Percentiles rank a stretch among this genome's conserved stretches.
phyloP scores from a whole-genome alignment of 2,113 vertebrate genomes.

The Paralichthys olivaceus region DNA sequence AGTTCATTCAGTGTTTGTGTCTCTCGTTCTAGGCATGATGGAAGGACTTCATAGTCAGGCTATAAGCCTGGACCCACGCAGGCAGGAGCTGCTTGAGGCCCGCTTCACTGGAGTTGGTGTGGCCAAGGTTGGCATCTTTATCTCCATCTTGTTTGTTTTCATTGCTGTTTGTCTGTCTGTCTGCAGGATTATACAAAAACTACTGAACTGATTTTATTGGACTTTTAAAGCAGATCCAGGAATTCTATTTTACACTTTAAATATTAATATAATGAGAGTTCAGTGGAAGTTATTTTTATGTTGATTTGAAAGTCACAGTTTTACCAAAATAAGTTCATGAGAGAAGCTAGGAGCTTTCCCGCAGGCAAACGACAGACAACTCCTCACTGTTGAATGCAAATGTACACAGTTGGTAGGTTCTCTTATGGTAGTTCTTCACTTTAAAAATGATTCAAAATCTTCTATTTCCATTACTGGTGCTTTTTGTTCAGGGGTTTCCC shows the following conservation, averaged over 20 bases:
- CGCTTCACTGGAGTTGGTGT: slow-evolving; percentile 94
- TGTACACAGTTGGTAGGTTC: neutral
- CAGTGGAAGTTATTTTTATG: neutral
- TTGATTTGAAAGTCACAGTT: neutral
- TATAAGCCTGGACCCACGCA: slow-evolving; percentile 90
- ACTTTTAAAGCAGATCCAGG: neutral
- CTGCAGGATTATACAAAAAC: neutral
- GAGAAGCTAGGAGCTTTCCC: neutral
- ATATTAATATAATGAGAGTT: neutral
- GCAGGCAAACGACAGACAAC: neutral
- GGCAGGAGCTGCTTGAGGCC: slow-evolving; percentile 94
- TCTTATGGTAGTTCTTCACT: too few species aligned
- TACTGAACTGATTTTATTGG: too few species aligned
- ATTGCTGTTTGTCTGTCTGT: neutral
- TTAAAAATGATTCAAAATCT: neutral
- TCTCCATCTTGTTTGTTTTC: neutral
- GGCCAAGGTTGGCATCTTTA: slow-evolving; percentile 86
- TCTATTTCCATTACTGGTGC: neutral
- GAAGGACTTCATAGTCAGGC: slow-evolving; percentile 91
- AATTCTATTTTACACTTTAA: neutral
- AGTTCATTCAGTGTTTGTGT: slow-evolving; percentile 27
- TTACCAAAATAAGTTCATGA: neutral
- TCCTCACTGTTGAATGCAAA: slow-evolving; percentile 2
- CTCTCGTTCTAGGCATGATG: slow-evolving; percentile 89
- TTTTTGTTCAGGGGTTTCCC: neutral